phyloP scores from a whole-genome alignment of 2,113 vertebrate species.

The Bathybates hornii region DNA sequence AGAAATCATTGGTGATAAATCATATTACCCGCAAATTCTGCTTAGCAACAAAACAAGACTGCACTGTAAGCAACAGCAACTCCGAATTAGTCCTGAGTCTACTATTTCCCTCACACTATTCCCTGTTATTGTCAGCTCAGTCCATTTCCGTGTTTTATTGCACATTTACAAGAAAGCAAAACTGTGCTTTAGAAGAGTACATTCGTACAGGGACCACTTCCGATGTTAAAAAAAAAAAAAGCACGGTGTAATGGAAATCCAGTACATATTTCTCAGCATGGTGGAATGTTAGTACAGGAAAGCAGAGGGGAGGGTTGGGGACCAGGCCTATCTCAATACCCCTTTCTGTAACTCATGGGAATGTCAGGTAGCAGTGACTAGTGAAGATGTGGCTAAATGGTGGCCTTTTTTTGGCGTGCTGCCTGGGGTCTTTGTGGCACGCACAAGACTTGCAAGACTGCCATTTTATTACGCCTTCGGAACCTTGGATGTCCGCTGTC shows the following conservation, averaged over 20 bases:
- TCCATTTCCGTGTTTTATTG: conserved; percentile 49
- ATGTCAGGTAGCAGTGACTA: conserved; percentile 1
- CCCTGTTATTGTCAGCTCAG: conserved; percentile 22
- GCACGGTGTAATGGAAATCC: not conserved
- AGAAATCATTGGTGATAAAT: conserved; percentile 58
- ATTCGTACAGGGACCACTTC: conserved; percentile 39
- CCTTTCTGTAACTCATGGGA: conserved; percentile 14
- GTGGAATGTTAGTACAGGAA: not conserved
- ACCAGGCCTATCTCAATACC: not conserved
- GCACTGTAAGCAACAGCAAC: conserved; percentile 41
- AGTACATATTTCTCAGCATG: not conserved
- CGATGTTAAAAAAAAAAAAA: not conserved
- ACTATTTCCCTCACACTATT: not conserved
- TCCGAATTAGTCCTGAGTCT: conserved; percentile 24
- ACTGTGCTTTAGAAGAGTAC: conserved; percentile 17
- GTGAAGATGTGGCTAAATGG: conserved; percentile 25
- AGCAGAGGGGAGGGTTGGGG: not conserved
- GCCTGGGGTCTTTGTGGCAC: not conserved
- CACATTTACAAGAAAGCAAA: conserved; percentile 55
- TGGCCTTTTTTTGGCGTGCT: not conserved
- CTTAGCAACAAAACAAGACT: conserved; percentile 35
- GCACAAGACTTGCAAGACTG: not conserved
- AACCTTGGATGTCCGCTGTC: conserved; percentile 1
- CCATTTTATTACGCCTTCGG: conserved; percentile 7
- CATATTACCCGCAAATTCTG: conserved; percentile 43